Percentiles rank a stretch among this genome's conserved stretches.
These are phyloP conservation scores for Danio aesculapii DNA, from an alignment of 2,797 vertebrate genomes.

Conservation along the genomic window DNA sequence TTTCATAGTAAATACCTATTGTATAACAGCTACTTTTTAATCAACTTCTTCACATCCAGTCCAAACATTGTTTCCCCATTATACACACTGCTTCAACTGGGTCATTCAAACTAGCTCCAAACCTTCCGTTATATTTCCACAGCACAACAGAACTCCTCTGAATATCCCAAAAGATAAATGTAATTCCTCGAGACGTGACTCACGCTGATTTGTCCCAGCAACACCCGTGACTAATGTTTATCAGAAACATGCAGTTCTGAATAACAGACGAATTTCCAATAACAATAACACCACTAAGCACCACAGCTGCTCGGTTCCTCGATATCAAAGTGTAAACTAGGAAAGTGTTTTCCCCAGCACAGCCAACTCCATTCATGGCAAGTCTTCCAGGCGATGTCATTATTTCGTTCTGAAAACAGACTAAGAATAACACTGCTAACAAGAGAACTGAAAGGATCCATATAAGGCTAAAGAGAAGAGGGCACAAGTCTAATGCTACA, in stretches of 20 bases:
- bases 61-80: not conserved
- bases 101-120: not conserved
- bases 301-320: slow-evolving; percentile 18
- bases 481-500: not conserved
- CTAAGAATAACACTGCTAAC: slow-evolving; percentile 62
- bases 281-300: slow-evolving; percentile 9
- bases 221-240: slow-evolving; percentile 16
- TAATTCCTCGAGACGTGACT: not conserved
- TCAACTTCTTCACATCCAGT: not conserved
- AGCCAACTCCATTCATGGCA: slow-evolving; percentile 39
- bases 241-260: slow-evolving; percentile 2
- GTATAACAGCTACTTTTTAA: not conserved
- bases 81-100: not conserved
- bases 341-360: slow-evolving; percentile 25
- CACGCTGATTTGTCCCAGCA: not conserved
- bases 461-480: slow-evolving; percentile 60
- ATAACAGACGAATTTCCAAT: slow-evolving; percentile 5
- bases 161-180: slow-evolving; percentile 5
- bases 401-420: slow-evolving; percentile 39
- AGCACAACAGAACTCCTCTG: not conserved
- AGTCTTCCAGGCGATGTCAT: slow-evolving; percentile 49
- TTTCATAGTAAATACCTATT: not conserved
- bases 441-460: slow-evolving; percentile 41
- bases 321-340: slow-evolving; percentile 30
- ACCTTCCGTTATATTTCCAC: not conserved